phyloP scores from a whole-genome alignment of 2,888 invertebrate species.

The Argyra leucocephala region DNA sequence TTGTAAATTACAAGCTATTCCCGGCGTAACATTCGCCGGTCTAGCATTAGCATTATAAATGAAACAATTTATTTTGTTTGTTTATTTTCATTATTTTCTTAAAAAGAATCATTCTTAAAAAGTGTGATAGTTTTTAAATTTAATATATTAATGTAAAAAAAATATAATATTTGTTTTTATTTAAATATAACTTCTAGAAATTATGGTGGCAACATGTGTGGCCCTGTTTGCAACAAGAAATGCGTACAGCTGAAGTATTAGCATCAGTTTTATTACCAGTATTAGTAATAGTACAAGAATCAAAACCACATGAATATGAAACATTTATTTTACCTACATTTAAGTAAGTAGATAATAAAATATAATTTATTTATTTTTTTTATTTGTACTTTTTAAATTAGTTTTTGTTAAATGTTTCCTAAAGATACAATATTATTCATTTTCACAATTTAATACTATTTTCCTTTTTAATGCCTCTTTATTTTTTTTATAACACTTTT shows the following conservation, averaged over 20 bases:
- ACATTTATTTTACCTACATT: constrained; percentile 72
- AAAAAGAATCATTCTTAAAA: too few relatives aligned
- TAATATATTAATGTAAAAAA: too few relatives aligned
- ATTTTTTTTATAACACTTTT: too few relatives aligned
- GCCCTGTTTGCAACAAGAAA: constrained; percentile 78
- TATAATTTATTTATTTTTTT: neutral
- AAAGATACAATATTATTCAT: constrained; percentile 3
- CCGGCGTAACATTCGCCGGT: too few relatives aligned
- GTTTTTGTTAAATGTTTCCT: constrained; percentile 2
- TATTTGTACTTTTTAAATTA: neutral
- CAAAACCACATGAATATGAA: constrained; percentile 68
- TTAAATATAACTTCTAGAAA: constrained; percentile 79
- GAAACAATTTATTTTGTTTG: too few relatives aligned
- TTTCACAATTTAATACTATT: too few relatives aligned
- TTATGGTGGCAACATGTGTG: constrained; percentile 90
- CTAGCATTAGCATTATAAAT: too few relatives aligned
- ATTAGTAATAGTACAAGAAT: constrained; percentile 70
- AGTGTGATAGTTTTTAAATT: too few relatives aligned
- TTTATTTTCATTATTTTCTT: too few relatives aligned
- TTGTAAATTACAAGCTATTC: too few relatives aligned
- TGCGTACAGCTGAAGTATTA: constrained; percentile 74
- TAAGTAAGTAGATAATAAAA: constrained; percentile 63
- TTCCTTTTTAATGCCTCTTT: too few relatives aligned
- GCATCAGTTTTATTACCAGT: constrained; percentile 78
- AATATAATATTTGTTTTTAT: too few relatives aligned